These are phyloP conservation scores for Medauroidea extradentata DNA, from an alignment of 1,140 invertebrate species.

Conservation along the genomic window DNA sequence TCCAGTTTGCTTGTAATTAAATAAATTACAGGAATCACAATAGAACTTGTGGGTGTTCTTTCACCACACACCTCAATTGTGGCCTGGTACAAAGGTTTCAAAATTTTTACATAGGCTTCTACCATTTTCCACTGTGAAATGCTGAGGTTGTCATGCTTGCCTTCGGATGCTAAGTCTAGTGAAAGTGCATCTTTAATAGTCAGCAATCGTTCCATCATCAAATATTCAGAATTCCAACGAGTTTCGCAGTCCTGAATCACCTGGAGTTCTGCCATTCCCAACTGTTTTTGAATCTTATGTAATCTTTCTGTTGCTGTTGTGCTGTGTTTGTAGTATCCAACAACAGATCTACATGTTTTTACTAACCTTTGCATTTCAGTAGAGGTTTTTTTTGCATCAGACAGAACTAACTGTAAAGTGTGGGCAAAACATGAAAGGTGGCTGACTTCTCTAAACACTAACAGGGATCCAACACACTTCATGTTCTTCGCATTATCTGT, in stretches of 20 bases:
- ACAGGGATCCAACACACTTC: no score
- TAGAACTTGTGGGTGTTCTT: slow-evolving; percentile 4
- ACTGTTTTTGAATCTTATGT: background rate
- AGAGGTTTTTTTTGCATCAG: no score
- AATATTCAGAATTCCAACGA: slow-evolving; percentile 9
- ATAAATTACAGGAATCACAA: slow-evolving; percentile 4
- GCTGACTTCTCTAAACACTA: no score
- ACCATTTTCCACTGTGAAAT: slow-evolving; percentile 3
- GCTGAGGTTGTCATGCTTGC: background rate
- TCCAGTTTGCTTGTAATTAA: no score
- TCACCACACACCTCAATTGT: slow-evolving; percentile 1
- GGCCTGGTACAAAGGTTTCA: slow-evolving; percentile 8
- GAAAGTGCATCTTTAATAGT: slow-evolving; percentile 1
- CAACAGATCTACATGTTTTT: no score
- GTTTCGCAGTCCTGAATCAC: slow-evolving; percentile 11
- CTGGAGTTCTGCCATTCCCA: slow-evolving; percentile 1
- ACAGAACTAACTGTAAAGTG: no score
- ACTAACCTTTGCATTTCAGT: no score
- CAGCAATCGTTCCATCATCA: slow-evolving; percentile 12
- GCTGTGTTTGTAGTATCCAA: slow-evolving; percentile 9
- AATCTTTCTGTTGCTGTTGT: slow-evolving; percentile 7
- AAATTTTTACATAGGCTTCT: slow-evolving; percentile 1
- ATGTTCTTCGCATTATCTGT: no score
- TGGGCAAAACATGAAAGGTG: no score
- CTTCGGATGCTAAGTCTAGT: background rate